A percentile compares a stretch with the other conserved stretches of the same genome.
These are phyloP conservation scores for Phrynocephalus vlangalii DNA, from an alignment of 2,797 vertebrate genomes.

Conservation along the genomic window DNA sequence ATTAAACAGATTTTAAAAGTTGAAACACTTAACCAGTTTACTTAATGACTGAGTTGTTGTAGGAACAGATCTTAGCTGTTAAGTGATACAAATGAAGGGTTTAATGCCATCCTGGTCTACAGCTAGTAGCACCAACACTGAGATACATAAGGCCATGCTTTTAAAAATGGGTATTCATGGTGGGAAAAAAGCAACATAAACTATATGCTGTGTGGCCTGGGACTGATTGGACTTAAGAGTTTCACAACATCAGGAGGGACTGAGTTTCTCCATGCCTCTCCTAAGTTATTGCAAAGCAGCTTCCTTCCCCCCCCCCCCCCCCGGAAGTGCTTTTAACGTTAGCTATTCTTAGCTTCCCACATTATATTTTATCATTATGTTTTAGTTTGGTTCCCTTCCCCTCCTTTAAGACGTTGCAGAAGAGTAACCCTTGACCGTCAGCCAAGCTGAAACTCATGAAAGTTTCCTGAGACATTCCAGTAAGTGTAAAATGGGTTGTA, in stretches of 20 bases:
- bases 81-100: no score
- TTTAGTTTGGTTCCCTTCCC: neutral
- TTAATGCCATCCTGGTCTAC: neutral
- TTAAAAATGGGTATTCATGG: neutral
- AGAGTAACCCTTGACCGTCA: neutral
- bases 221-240: neutral
- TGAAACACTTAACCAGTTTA: no score
- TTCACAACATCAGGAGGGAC: neutral
- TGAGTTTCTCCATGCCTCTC: neutral
- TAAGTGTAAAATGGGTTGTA: conserved; percentile 1
- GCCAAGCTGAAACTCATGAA: conserved; percentile 1
- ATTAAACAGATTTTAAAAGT: no score
- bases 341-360: neutral
- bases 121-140: neutral
- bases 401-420: neutral
- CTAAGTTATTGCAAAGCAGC: neutral
- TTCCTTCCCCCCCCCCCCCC: neutral
- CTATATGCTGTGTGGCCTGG: neutral
- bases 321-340: neutral
- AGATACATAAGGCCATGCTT: neutral
- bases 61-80: no score
- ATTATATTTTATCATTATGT: neutral
- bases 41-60: no score
- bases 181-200: neutral
- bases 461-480: conserved; percentile 9